phyloP scores from a whole-genome alignment of 2,797 vertebrate genomes.

The Lepus oiostolus region DNA sequence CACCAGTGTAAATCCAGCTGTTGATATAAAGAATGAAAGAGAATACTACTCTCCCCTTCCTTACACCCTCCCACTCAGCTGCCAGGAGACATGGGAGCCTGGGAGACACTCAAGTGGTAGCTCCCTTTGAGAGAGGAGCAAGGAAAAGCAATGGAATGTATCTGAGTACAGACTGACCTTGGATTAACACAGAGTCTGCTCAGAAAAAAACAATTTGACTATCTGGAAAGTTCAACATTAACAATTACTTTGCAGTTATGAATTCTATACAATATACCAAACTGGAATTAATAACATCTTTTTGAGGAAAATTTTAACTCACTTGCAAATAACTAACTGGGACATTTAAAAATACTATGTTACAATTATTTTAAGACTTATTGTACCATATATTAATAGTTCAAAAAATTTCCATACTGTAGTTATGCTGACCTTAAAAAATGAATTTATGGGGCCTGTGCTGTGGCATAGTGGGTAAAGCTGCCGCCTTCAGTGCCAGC shows the following conservation, averaged over 20 bases:
- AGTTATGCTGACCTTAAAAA: conserved; percentile 19
- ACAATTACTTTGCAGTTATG: conserved; percentile 36
- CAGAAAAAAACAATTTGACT: conserved; percentile 29
- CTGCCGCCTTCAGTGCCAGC: no score
- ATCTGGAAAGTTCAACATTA: not conserved
- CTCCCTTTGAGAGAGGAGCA: not conserved
- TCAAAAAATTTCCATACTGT: not conserved
- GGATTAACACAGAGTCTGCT: not conserved
- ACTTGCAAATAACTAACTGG: not conserved
- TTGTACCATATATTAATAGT: not conserved
- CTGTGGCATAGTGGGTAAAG: no score
- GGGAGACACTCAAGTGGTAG: not conserved
- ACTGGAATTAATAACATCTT: not conserved
- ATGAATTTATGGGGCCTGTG: no score
- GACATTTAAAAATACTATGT: no score
- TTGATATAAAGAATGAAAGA: not conserved
- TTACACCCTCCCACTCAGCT: not conserved
- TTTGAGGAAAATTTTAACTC: conserved; percentile 41
- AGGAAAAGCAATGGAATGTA: not conserved
- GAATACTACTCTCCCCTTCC: not conserved
- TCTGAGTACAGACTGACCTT: not conserved
- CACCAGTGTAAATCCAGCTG: conserved; percentile 7
- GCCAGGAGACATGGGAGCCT: not conserved
- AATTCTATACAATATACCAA: not conserved
- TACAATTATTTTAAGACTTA: not conserved